A percentile compares a stretch with the other conserved stretches of the same genome.
These are phyloP conservation scores for Oreocharis arfaki DNA, from an alignment of 2,113 vertebrate species.

Conservation along the genomic window DNA sequence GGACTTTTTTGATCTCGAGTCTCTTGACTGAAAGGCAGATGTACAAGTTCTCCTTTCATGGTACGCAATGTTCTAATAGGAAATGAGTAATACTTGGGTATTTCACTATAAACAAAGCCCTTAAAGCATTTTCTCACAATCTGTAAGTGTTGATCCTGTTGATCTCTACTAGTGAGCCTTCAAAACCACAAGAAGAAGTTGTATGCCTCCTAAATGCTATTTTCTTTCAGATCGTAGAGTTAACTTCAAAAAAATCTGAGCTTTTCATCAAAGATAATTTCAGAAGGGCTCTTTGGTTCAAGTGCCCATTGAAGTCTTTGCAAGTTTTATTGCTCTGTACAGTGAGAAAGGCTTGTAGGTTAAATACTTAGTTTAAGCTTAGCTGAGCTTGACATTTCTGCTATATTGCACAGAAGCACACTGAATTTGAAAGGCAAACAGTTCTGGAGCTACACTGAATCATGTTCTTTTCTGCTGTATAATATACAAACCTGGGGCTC, in stretches of 20 bases:
- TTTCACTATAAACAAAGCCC: neutral
- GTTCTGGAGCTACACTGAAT: neutral
- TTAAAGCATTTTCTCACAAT: neutral
- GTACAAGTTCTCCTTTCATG: neutral
- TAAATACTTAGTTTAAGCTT: neutral
- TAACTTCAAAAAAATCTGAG: neutral
- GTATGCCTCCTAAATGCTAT: neutral
- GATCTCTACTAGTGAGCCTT: neutral
- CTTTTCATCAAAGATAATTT: neutral
- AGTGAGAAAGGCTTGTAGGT: neutral
- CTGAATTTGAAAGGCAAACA: neutral
- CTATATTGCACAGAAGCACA: neutral
- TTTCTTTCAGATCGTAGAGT: neutral
- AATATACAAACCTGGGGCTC: neutral
- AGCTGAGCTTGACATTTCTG: neutral
- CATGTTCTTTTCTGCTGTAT: neutral
- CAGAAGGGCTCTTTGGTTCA: neutral
- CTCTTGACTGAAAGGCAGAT: neutral
- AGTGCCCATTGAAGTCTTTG: neutral
- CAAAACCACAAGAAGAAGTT: neutral
- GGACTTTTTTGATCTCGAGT: neutral
- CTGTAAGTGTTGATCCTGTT: neutral
- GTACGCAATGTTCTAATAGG: neutral
- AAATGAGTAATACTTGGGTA: neutral
- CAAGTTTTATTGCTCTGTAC: neutral